phyloP scores from a whole-genome alignment of 2,797 vertebrate species.

The Lagodon rhomboides region DNA sequence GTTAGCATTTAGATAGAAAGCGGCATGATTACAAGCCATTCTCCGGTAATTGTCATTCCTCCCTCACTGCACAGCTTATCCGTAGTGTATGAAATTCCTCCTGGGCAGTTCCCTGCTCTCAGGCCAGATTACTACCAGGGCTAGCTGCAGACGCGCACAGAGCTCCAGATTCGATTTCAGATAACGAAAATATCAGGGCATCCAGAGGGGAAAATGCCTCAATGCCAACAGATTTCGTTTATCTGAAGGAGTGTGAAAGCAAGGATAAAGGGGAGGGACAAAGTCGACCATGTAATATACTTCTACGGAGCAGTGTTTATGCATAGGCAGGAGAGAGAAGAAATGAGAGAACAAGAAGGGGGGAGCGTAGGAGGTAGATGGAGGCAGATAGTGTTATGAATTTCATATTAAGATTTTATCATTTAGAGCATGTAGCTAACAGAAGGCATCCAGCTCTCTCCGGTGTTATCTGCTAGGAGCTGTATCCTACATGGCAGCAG shows the following conservation, averaged over 20 bases:
- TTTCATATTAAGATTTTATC: constrained; percentile 81
- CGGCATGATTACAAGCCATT: constrained; percentile 59
- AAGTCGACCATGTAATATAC: constrained; percentile 73
- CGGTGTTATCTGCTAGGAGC: constrained; percentile 67
- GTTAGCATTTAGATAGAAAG: constrained; percentile 64
- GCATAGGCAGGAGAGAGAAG: constrained; percentile 53
- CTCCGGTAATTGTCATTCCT: constrained; percentile 69
- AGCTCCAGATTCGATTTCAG: constrained; percentile 83
- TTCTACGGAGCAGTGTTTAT: constrained; percentile 63
- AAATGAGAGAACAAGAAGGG: constrained; percentile 61
- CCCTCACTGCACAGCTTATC: constrained; percentile 52
- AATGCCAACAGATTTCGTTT: constrained; percentile 78
- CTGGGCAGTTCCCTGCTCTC: constrained; percentile 74
- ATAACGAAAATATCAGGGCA: constrained; percentile 81
- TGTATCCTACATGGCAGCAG: constrained; percentile 58
- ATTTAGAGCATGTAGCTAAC: constrained; percentile 78
- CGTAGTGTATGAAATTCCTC: constrained; percentile 76
- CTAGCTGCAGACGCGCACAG: constrained; percentile 63
- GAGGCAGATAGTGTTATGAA: constrained; percentile 78
- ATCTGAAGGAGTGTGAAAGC: constrained; percentile 77
- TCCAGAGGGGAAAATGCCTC: constrained; percentile 77
- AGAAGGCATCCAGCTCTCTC: constrained; percentile 69
- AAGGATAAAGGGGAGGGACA: constrained; percentile 71
- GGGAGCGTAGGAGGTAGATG: constrained; percentile 68
- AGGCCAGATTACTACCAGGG: constrained; percentile 78